phyloP scores from a whole-genome alignment of 64 coral and sea anemone genomes.

The Actinia equina region DNA sequence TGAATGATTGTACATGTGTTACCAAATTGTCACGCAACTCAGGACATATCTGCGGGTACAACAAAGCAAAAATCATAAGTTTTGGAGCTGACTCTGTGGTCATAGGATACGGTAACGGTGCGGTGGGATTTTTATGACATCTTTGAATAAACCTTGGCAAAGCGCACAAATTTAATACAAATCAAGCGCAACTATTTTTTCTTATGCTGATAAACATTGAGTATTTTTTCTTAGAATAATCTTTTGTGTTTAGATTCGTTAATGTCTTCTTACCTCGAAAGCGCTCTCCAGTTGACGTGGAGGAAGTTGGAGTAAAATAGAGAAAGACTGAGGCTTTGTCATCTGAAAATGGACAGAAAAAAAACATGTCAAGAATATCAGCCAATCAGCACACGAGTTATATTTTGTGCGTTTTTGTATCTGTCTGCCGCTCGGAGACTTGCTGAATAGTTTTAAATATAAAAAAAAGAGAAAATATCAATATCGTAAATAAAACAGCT shows the following conservation, averaged over 20 bases:
- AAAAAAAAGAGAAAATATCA: too few species aligned
- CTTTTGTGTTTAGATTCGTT: not conserved
- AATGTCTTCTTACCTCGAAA: constrained; percentile 71
- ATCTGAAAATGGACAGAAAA: constrained; percentile 69
- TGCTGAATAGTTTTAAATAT: too few species aligned
- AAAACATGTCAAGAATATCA: not conserved
- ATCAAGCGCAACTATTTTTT: too few species aligned
- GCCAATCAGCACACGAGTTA: not conserved
- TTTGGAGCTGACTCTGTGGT: too few species aligned
- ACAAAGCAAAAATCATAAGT: not conserved
- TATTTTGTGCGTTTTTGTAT: not conserved
- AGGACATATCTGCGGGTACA: constrained; percentile 66
- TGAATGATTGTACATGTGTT: constrained; percentile 90
- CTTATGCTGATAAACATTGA: too few species aligned
- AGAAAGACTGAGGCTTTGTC: constrained; percentile 98
- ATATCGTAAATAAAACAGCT: too few species aligned
- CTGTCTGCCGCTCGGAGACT: too few species aligned
- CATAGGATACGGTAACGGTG: too few species aligned
- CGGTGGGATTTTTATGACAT: too few species aligned
- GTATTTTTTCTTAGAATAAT: too few species aligned
- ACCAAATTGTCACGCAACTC: constrained; percentile 86
- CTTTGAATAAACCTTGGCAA: too few species aligned
- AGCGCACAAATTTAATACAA: too few species aligned
- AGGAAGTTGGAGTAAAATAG: constrained; percentile 90
- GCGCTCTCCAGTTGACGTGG: constrained; percentile 93